Percentiles rank a stretch among this genome's conserved stretches.
phyloP scores from a whole-genome alignment of 1,140 invertebrate species.

The Drosophila sucinea region DNA sequence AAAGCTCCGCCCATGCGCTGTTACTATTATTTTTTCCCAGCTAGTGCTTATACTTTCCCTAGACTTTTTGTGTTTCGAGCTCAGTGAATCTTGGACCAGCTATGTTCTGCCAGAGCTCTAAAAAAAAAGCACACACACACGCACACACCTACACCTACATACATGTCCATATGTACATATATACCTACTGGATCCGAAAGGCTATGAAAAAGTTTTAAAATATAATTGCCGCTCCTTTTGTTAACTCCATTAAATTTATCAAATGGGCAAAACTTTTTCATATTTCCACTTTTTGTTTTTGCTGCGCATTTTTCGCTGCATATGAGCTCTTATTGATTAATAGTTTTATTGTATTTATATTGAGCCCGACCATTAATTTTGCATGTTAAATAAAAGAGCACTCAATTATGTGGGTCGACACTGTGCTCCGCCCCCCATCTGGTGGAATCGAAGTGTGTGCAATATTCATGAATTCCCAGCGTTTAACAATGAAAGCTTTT shows the following conservation, averaged over 20 bases:
- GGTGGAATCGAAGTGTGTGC: constrained; percentile 23
- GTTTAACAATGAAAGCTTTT: constrained; percentile 12
- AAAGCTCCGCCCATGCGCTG: constrained; percentile 5
- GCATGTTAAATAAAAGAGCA: constrained; percentile 70
- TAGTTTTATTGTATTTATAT: constrained; percentile 68
- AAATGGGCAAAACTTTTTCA: constrained; percentile 53
- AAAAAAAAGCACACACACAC: background rate
- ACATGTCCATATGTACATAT: background rate
- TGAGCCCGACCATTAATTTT: constrained; percentile 66
- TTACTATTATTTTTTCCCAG: constrained; percentile 40
- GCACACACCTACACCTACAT: background rate
- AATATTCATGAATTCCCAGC: constrained; percentile 51
- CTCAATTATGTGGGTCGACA: constrained; percentile 62
- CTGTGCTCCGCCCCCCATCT: background rate
- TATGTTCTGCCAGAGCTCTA: constrained; percentile 37
- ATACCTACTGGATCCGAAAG: constrained; percentile 20
- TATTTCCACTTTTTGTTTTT: constrained; percentile 7
- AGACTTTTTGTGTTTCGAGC: constrained; percentile 53
- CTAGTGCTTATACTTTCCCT: constrained; percentile 53
- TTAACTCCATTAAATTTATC: constrained; percentile 68
- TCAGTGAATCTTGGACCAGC: constrained; percentile 64
- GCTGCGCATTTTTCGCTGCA: constrained; percentile 20
- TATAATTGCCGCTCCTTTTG: constrained; percentile 72
- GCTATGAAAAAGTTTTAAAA: constrained; percentile 68
- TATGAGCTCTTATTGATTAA: constrained; percentile 68